Base-by-base conservation (phyloP, 2,797 vertebrate species). In the Melanotaenia parkinsoni region DNA sequence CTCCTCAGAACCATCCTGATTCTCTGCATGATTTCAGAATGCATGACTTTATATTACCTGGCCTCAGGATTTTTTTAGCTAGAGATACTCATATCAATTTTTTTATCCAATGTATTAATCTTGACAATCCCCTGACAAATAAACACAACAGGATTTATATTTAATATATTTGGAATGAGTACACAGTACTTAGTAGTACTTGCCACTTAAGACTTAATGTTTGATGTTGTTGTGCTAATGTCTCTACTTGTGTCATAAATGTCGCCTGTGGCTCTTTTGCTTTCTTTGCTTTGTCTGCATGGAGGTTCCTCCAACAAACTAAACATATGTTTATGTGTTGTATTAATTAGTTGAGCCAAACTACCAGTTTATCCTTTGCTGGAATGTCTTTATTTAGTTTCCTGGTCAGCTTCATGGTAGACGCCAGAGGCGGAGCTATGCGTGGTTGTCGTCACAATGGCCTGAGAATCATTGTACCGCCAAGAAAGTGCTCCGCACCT, bases 341-440 rank as follows among this genome's bases (percentile, higher is more conserved):
- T 26, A 63, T 61, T 69, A 24, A 57, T 64, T 60, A 10, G n/a
- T 37, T 59, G 2, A 58, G 50, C 22, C 54, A 32, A 32, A 53
- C 37, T 22, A 54, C 2, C 4, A 63, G 16, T 37, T 33, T 11
- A 18, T 63, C 26, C 22, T 37, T 43, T 62, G 8, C 37, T 4
- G 45, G 24, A 35, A 40, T 66, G n/a, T 61, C 26, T 94, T 40
- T 66, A 53, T 91, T 54, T 89, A 99, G 98, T 92, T 99, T 99
- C 94, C 94, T 99, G 72, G 98, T 99, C 81, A 99, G 98, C 87
- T 99, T 99, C 86, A 99, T 99, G 98, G 98, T 99, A 76, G 98
- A 99, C 28, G 98, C 98, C 61, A 96, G 98, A 64, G 98, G 98
- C 0, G 98, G 98, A 0, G 97, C 98, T 69, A 99, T 99, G 98